Percentiles rank a stretch among this genome's conserved stretches.
phyloP scores from a whole-genome alignment of 30 jellyfish, hydroid and myxozoan genomes.

The Aurelia aurita region DNA sequence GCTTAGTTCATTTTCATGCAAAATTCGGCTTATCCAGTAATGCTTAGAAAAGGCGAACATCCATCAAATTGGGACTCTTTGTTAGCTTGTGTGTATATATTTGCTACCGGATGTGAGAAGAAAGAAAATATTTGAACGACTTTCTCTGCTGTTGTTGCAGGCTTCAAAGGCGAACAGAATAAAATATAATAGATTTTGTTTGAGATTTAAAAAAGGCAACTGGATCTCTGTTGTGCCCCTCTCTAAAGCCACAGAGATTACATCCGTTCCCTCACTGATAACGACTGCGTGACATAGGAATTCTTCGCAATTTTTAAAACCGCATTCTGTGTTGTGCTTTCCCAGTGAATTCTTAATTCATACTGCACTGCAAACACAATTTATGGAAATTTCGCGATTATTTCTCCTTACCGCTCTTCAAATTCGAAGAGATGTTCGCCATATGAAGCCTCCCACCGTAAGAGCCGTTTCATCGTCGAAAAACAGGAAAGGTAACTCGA shows the following conservation, averaged over 20 bases:
- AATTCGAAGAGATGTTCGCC: not conserved
- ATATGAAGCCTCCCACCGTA: not conserved
- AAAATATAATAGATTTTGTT: constrained; percentile 48
- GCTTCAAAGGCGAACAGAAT: constrained; percentile 67
- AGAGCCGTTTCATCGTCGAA: not conserved
- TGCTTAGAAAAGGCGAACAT: constrained; percentile 62
- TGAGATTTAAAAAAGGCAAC: constrained; percentile 62
- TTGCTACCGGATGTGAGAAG: constrained; percentile 79
- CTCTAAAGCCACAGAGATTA: constrained; percentile 67
- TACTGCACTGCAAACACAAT: not conserved
- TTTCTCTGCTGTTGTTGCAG: constrained; percentile 72
- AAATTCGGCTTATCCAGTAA: constrained; percentile 72
- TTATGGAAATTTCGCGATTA: not conserved
- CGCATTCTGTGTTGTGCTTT: constrained; percentile 21
- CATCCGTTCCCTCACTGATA: constrained; percentile 75
- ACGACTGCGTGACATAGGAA: constrained; percentile 66
- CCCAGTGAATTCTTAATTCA: too few species aligned
- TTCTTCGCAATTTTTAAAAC: constrained; percentile 55
- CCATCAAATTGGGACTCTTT: constrained; percentile 67
- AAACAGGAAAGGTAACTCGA: constrained; percentile 65
- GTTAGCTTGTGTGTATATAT: constrained; percentile 49
- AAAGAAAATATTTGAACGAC: constrained; percentile 81
- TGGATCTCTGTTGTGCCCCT: constrained; percentile 66
- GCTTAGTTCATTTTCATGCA: constrained; percentile 76
- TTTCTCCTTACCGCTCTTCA: not conserved